These are phyloP conservation scores for Zaprionus inermis DNA, from an alignment of 1,140 invertebrate species.

Conservation along the genomic window DNA sequence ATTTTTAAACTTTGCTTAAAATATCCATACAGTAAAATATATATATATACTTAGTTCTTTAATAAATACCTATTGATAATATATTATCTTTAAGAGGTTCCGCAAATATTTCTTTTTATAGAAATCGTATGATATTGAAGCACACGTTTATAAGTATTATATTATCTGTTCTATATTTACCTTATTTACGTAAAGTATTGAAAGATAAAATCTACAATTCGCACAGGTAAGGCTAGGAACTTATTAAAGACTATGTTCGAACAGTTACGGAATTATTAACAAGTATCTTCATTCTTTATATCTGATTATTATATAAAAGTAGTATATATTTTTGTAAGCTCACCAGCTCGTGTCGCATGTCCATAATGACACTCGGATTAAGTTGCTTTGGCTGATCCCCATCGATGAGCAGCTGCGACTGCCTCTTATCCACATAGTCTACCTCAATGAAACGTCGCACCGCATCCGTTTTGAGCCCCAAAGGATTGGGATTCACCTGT, in stretches of 20 bases:
- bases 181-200: neutral
- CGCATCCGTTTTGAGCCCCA: slow-evolving; percentile 68
- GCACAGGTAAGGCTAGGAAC: neutral
- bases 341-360: slow-evolving; percentile 81
- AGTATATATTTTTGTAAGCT: neutral
- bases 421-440: slow-evolving; percentile 64
- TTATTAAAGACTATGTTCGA: too few species aligned
- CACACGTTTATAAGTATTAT: too few species aligned
- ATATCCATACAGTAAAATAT: too few species aligned
- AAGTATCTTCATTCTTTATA: neutral
- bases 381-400: slow-evolving; percentile 60
- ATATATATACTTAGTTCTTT: too few species aligned
- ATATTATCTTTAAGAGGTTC: neutral
- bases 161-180: neutral
- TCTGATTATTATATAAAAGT: neutral
- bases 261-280: too few species aligned
- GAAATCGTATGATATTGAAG: neutral
- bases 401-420: slow-evolving; percentile 62
- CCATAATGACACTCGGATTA: slow-evolving; percentile 77
- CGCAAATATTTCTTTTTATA: neutral
- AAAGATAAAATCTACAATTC: neutral
- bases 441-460: slow-evolving; percentile 73
- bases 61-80: neutral
- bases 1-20: too few species aligned
- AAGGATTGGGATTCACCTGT: slow-evolving; percentile 49